Evolutionary conservation across 2,888 invertebrate genomes (phyloP).

Genomic region (Noctua pronuba): DNA sequence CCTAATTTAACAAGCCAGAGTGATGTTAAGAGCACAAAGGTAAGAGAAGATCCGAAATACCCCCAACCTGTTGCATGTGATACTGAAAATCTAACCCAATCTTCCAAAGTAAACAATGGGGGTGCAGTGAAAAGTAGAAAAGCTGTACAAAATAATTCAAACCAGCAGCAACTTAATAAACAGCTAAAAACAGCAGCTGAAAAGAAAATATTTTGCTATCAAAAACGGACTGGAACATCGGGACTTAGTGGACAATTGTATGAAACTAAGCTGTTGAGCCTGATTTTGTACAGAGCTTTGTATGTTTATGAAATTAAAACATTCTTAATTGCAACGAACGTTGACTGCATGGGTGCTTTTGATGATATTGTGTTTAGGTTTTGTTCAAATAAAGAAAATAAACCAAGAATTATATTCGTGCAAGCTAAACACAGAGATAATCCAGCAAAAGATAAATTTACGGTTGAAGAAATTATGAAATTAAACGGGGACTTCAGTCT

Average conservation of each 20-base stretch:
- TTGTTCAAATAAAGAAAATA: constrained; percentile 31
- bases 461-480: constrained; percentile 48
- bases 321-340: constrained; percentile 56
- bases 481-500: constrained; percentile 51
- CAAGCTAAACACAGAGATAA: constrained; percentile 66
- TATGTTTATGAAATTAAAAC: constrained; percentile 45
- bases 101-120: not conserved
- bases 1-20: not conserved
- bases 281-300: constrained; percentile 60
- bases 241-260: constrained; percentile 65
- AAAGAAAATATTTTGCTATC: constrained; percentile 36
- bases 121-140: not conserved
- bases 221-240: constrained; percentile 58
- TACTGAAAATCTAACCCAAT: constrained; percentile 1
- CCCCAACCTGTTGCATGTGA: not conserved
- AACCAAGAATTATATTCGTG: constrained; percentile 57
- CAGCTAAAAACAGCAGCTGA: not conserved
- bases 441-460: constrained; percentile 51
- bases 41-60: not conserved
- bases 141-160: not conserved
- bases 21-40: not conserved
- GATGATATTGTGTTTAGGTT: constrained; percentile 67
- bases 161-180: constrained; percentile 9
- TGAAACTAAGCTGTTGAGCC: constrained; percentile 64
- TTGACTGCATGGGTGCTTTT: constrained; percentile 62